phyloP scores from a whole-genome alignment of 1,140 invertebrate genomes.

The Araneus ventricosus region DNA sequence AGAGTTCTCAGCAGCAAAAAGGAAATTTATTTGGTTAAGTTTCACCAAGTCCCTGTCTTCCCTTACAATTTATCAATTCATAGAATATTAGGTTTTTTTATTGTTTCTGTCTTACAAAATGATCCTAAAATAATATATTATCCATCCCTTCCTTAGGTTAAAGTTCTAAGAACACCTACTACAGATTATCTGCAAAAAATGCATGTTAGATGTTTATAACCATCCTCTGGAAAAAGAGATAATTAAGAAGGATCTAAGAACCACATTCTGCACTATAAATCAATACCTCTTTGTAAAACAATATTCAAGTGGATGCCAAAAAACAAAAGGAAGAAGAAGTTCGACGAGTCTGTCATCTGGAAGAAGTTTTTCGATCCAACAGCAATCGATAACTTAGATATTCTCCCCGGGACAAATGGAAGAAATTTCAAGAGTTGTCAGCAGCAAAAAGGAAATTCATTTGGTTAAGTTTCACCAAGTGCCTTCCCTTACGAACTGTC shows the following conservation, averaged over 20 bases:
- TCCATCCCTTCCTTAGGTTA: too few species aligned
- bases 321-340: not conserved
- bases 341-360: not conserved
- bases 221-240: not conserved
- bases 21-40: not conserved
- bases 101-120: too few species aligned
- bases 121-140: too few species aligned
- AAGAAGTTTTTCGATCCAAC: slow-evolving; percentile 1
- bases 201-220: not conserved
- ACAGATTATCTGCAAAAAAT: not conserved
- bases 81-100: too few species aligned
- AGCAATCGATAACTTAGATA: not conserved
- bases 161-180: too few species aligned
- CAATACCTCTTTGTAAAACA: not conserved
- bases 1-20: not conserved
- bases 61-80: not conserved
- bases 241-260: not conserved
- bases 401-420: not conserved
- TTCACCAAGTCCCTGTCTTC: not conserved
- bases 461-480: slow-evolving; percentile 4
- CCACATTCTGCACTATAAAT: not conserved
- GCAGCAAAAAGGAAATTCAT: not conserved
- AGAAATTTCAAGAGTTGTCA: not conserved
- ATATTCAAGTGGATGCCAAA: not conserved
- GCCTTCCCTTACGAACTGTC: not conserved